Conservation (phyloP, 2,113 vertebrate genomes). For the Formicarius rufipectus region DNA sequence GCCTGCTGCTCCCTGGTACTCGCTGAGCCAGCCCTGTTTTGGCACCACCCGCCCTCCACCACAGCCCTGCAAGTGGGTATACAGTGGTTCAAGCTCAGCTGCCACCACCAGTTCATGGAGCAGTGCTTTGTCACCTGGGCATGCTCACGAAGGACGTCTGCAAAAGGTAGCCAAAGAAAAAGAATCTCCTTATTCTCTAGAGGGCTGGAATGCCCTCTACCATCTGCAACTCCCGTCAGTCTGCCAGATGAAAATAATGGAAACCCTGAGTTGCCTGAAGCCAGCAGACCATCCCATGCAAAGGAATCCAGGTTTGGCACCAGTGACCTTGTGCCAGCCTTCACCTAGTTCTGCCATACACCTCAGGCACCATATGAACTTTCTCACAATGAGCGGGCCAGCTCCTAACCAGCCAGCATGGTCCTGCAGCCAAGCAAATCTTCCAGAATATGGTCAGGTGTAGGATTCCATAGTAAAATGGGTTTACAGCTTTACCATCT, state of each 20-base stretch:
- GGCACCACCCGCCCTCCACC: rapidly evolving
- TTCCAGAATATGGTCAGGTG: neutral
- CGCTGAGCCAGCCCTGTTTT: neutral
- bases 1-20: rapidly evolving
- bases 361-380: neutral
- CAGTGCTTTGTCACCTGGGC: neutral
- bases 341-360: neutral
- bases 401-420: neutral
- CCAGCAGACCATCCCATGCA: neutral
- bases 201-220: neutral
- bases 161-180: neutral
- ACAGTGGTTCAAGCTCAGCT: neutral
- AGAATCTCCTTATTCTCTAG: neutral
- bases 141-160: rapidly evolving
- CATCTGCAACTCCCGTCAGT: neutral
- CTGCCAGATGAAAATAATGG: neutral
- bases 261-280: neutral
- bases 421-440: neutral
- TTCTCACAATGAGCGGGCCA: rapidly evolving
- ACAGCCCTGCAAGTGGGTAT: neutral
- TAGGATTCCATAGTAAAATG: neutral
- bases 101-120: neutral
- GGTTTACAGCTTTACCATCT: neutral
- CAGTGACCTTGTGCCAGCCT: neutral
- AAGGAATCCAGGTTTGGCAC: neutral